phyloP scores from a whole-genome alignment of 2,113 vertebrate genomes.

The Brachyistius frenatus region DNA sequence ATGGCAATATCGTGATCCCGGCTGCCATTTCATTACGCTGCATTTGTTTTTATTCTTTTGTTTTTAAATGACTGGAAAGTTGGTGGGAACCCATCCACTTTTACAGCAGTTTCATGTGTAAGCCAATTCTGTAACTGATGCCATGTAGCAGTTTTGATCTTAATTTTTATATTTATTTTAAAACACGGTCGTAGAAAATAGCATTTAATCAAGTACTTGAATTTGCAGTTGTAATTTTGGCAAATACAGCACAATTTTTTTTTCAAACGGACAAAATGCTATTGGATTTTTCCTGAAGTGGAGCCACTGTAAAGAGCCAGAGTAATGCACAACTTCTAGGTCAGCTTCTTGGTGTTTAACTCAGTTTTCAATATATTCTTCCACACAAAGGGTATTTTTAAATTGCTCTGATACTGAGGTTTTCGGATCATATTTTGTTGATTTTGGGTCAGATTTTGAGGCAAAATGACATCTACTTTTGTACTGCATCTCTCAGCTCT shows the following conservation, averaged over 20 bases:
- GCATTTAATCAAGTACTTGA: slow-evolving; percentile 35
- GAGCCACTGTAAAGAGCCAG: slow-evolving; percentile 39
- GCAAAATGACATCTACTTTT: background rate
- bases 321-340: background rate
- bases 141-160: slow-evolving; percentile 49
- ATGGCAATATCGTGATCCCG: slow-evolving; percentile 30
- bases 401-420: background rate
- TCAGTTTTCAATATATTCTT: slow-evolving; percentile 6
- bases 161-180: slow-evolving; percentile 69
- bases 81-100: background rate
- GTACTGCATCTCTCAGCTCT: background rate
- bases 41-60: slow-evolving; percentile 37
- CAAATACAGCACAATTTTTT: slow-evolving; percentile 37
- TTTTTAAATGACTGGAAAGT: slow-evolving; percentile 51
- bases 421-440: slow-evolving; percentile 10
- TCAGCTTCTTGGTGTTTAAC: background rate
- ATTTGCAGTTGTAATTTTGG: slow-evolving; percentile 43
- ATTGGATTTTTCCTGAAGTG: background rate
- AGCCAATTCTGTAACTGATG: slow-evolving; percentile 53
- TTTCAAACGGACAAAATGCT: slow-evolving; percentile 12
- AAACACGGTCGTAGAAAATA: slow-evolving; percentile 33
- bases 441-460: background rate
- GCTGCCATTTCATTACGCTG: slow-evolving; percentile 35
- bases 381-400: background rate
- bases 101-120: slow-evolving; percentile 18